Percentiles rank a stretch among this genome's conserved stretches.
These are phyloP conservation scores for Aleiodes leptofemur DNA, from an alignment of 2,888 invertebrate genomes.

Conservation along the genomic window DNA sequence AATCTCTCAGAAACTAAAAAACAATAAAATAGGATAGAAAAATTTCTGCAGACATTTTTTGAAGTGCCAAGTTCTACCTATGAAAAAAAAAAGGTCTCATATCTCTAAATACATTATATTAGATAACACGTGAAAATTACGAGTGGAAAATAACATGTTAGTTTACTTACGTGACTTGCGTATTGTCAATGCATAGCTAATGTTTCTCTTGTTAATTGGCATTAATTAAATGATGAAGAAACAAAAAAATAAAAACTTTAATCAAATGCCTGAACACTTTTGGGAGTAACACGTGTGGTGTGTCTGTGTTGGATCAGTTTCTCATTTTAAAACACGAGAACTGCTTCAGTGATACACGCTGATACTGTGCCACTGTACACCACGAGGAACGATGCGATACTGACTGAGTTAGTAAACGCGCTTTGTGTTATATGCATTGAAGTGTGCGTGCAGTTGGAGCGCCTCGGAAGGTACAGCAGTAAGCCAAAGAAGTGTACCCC, in stretches of 20 bases:
- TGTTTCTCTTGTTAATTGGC: background rate
- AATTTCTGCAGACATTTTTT: too few species aligned
- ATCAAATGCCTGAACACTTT: background rate
- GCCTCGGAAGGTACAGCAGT: constrained; percentile 25
- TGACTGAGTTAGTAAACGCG: background rate
- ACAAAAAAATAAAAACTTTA: too few species aligned
- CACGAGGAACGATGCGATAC: constrained; percentile 6
- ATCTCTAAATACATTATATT: too few species aligned
- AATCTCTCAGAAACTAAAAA: too few species aligned
- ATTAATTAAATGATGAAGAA: too few species aligned
- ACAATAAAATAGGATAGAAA: too few species aligned
- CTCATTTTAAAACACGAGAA: background rate
- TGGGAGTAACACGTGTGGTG: constrained; percentile 1
- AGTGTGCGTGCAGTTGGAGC: constrained; percentile 3
- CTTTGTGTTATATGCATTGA: background rate
- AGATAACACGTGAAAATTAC: too few species aligned
- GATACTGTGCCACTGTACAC: background rate
- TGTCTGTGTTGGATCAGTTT: background rate
- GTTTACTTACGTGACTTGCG: constrained; percentile 17
- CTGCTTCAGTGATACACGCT: background rate
- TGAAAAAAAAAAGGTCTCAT: too few species aligned
- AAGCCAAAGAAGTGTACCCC: constrained; percentile 17
- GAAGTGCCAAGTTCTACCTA: too few species aligned
- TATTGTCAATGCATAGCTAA: background rate
- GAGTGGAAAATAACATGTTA: background rate